Conservation (phyloP, 2,888 invertebrate species). For the Dione vanillae region DNA sequence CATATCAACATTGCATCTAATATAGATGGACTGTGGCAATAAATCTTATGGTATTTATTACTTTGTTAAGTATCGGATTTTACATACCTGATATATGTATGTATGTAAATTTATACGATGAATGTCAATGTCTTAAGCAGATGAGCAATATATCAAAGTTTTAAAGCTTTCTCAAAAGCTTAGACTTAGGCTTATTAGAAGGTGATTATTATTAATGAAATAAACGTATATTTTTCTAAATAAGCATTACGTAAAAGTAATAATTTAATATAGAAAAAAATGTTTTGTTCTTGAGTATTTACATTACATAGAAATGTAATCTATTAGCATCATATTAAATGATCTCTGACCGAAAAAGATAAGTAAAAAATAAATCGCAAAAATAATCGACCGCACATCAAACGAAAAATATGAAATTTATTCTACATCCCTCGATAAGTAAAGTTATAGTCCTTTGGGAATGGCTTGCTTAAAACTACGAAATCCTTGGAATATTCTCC, state of each 20-base stretch:
- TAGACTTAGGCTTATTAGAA: too few relatives aligned
- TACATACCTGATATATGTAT: background rate
- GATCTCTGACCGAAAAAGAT: too few relatives aligned
- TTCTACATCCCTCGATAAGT: background rate
- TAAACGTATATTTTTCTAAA: too few relatives aligned
- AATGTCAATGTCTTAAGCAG: too few relatives aligned
- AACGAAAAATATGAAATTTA: slow-evolving; percentile 1
- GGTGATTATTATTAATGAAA: too few relatives aligned
- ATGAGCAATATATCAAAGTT: background rate
- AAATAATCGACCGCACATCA: background rate
- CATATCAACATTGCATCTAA: slow-evolving; percentile 31
- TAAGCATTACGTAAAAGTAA: too few relatives aligned
- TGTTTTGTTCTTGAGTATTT: too few relatives aligned
- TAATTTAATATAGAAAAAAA: too few relatives aligned
- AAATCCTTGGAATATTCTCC: slow-evolving; percentile 13
- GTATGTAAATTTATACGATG: too few relatives aligned
- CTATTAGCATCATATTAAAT: too few relatives aligned
- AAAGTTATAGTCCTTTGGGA: background rate
- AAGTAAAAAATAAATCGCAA: too few relatives aligned
- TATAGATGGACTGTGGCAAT: slow-evolving; percentile 14
- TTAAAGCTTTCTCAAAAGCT: background rate
- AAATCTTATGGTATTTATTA: slow-evolving; percentile 36
- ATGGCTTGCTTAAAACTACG: slow-evolving; percentile 1
- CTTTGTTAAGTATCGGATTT: slow-evolving; percentile 27
- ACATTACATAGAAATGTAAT: too few relatives aligned